Evolutionary conservation across 2,797 vertebrate species (phyloP), one percentile per base, ranked within the genome.

Genomic region (Tenualosa thibaudeaui): DNA sequence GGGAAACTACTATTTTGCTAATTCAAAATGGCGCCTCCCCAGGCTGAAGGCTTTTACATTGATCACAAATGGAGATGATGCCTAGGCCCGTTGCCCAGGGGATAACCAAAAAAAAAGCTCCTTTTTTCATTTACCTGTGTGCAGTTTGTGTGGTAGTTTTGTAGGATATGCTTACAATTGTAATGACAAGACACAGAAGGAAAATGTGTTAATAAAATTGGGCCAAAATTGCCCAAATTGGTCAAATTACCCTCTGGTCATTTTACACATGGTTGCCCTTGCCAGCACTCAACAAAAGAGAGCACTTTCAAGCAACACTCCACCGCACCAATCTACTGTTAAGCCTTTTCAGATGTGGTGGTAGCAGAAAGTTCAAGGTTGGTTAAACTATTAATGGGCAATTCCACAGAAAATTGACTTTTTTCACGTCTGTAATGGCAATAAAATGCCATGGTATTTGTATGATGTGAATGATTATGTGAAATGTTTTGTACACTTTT

Each of bases 1-100:
- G 31, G 56, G 37, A 49, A 71, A 56, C 58, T 50, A 10, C 89
- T 84, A 90, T 90, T 92, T 90, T 87, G 91, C 87, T 92, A 85
- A 94, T 93, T 93, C 88, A 90, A 91, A 81, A 90, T 93, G 93
- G 93, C 91, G 81, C 78, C 8, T 2, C 62, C 94, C 94, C 92
- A 94, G 85, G 19, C 22, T 87, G 68, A 12, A 81, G 13, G 88
- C 85, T 87, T 93, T 92, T 89, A 31, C 87, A 92, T 93, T 93
- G 87, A 92, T 94, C 88, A 88, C 88, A 86, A 81, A 37, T 81
- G 68, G 86, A 86, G 65, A 75, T 31, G 40, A 43, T 75, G 68
- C 40, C 68, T 31, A 75, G 68, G 68, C 68, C 40, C 17, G 68
- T 17, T 75, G 68, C 68, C 68, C 68, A 75, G 68, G 68, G 68